phyloP scores from a whole-genome alignment of 2,797 vertebrate species.

The Saxicola maurus region DNA sequence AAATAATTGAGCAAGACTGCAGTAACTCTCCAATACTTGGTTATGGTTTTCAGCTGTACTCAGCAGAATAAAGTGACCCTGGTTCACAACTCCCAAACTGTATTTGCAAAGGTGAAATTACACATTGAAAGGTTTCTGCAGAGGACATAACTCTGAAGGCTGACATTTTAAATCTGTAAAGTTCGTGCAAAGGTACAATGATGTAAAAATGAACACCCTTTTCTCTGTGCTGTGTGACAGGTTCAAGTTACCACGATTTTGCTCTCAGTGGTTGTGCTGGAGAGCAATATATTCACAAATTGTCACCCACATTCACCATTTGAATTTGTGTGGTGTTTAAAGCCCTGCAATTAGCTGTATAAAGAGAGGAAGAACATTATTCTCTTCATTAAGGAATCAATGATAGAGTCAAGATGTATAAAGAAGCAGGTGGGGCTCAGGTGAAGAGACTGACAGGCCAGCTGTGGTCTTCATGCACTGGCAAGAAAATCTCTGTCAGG shows the following conservation, averaged over 20 bases:
- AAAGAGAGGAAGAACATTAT: background rate
- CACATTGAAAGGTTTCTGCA: background rate
- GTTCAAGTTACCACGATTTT: background rate
- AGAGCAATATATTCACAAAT: background rate
- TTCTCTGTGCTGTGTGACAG: background rate
- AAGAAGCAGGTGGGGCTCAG: background rate
- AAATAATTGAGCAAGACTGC: conserved; percentile 4
- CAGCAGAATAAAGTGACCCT: conserved; percentile 11
- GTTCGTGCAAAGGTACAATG: background rate
- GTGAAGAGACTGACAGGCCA: background rate
- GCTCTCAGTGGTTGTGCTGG: background rate
- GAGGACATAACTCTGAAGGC: background rate
- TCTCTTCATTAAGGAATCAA: background rate
- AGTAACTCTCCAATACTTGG: background rate
- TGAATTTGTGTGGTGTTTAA: background rate
- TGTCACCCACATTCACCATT: background rate
- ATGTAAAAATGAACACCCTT: background rate
- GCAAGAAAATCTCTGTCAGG: background rate
- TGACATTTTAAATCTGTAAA: background rate
- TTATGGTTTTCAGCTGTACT: background rate
- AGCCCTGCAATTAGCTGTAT: background rate
- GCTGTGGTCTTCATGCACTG: background rate
- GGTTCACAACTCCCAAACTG: background rate
- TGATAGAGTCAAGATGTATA: background rate
- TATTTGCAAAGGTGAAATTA: background rate